Conservation (phyloP, 2,113 vertebrate species). For the Cairina moschata region DNA sequence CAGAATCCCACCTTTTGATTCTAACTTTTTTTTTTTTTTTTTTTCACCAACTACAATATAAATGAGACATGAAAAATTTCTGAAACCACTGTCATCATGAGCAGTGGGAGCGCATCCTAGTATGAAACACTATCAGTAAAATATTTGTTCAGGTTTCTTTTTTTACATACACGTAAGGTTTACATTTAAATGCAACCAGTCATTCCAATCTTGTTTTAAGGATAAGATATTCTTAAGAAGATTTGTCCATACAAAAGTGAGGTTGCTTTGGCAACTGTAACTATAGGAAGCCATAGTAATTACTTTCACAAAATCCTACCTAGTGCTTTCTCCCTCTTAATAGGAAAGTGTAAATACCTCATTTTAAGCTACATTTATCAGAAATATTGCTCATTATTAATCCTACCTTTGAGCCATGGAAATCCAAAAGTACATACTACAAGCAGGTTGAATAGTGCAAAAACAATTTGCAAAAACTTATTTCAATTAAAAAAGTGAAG, state of each 20-base stretch:
- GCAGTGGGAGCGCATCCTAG: neutral
- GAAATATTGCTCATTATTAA: neutral
- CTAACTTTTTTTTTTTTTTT: neutral
- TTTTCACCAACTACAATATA: neutral
- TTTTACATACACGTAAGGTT: neutral
- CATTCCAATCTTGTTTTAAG: constrained; percentile 40
- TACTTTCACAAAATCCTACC: constrained; percentile 51
- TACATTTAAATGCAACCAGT: neutral
- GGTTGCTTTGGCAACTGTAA: constrained; percentile 64
- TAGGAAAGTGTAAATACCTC: neutral
- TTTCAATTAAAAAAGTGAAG: neutral
- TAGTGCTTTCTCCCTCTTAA: neutral
- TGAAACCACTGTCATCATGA: neutral
- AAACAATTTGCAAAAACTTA: neutral
- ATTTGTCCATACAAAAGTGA: constrained; percentile 27
- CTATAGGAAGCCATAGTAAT: constrained; percentile 49
- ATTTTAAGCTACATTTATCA: neutral
- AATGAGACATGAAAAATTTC: neutral
- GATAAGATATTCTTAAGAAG: constrained; percentile 27
- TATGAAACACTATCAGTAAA: neutral
- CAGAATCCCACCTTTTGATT: neutral
- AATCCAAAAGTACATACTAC: neutral
- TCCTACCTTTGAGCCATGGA: neutral
- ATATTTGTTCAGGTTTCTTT: neutral
- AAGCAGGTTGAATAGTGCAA: neutral